Evolutionary conservation across 2,113 vertebrate species (phyloP), one percentile per base, ranked within the genome.

Genomic region (Muscicapa adusta): DNA sequence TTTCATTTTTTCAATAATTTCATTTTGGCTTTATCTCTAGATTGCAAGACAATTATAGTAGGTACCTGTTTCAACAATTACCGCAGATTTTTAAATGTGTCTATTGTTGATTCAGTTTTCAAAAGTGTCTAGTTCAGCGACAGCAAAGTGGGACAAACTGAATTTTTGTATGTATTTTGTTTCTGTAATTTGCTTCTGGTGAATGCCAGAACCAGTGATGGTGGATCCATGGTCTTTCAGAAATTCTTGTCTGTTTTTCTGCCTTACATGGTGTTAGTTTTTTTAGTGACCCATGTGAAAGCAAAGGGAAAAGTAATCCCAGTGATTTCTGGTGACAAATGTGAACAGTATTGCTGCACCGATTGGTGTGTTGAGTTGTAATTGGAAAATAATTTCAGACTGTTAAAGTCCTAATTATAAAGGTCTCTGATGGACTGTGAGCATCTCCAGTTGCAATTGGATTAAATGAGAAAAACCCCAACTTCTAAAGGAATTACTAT

Each of bases 311-410:
- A 63, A 91, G 40, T 75, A 82, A 82, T 47, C 40, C 57, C 71
- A 68, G 47, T 86, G 51, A 86, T 91, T 96, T 95, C 72, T 90
- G 48, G 34, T 90, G 63, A 57, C 33, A 90, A 88, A 86, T 66
- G 48, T 58, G 93, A 93, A 50, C 68, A 80, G 51, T 26, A 58
- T 82, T 92, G 33, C 71, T 88, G 20, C 57, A 81, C 50, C 3
- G 0, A 60, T 36, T 80, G 40, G 22, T 93, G 51, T 48, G 10
- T 74, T 88, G 67, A 80, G 48, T 74, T 94, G 76, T 75, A 96
- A 95, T 25, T 94, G 56, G 56, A 85, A 92, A 93, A 95, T 82
- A 93, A 91, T 91, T 89, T 90, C 61, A 80, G 78, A 15, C 65
- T 79, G 28, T 92, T 95, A 74, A 36, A 77, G 33, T 76, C 75